Conservation (phyloP, 2,888 invertebrate species). For the Metacarcinus magister region DNA sequence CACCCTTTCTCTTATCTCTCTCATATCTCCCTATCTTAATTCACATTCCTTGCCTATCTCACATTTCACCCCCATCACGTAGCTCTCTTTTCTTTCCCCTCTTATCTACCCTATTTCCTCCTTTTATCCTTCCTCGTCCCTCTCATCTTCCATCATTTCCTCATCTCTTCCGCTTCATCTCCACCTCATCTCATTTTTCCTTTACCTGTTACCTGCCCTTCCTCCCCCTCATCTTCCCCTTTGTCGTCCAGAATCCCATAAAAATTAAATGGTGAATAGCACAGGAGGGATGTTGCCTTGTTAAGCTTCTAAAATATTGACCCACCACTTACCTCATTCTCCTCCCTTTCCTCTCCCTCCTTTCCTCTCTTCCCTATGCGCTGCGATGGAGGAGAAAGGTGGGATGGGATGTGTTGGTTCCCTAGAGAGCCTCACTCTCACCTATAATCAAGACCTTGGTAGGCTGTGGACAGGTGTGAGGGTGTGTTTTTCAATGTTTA, state of each 20-base stretch:
- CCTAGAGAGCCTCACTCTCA: neutral
- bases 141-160: neutral
- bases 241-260: neutral
- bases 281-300: slow-evolving; percentile 7
- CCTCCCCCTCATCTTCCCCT: neutral
- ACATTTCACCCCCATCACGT: neutral
- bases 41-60: neutral
- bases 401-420: neutral
- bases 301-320: neutral
- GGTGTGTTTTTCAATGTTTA: neutral
- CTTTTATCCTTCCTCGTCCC: neutral
- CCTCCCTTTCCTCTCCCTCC: neutral
- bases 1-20: neutral
- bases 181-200: neutral
- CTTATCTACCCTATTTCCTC: neutral
- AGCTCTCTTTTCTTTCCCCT: neutral
- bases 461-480: neutral
- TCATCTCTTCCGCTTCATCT: neutral
- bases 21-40: neutral
- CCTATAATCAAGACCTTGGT: neutral
- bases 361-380: neutral
- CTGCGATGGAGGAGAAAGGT: neutral
- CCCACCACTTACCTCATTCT: slow-evolving; percentile 1
- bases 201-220: neutral
- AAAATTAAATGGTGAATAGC: neutral